Evolutionary conservation across 1,140 invertebrate genomes (phyloP).

Genomic region (Sitobion miscanthi): DNA sequence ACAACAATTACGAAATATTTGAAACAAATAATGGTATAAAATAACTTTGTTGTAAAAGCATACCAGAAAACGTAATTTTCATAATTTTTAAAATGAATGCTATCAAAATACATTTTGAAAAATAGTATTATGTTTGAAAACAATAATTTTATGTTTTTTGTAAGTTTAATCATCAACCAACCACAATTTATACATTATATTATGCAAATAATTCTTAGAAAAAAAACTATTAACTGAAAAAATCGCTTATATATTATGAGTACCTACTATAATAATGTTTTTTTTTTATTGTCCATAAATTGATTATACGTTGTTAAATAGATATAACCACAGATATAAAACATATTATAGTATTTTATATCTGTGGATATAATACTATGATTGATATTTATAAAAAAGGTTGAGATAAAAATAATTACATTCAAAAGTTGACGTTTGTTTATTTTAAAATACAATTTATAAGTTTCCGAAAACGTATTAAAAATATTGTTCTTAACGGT

Average conservation of each 20-base stretch:
- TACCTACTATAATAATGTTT: not conserved
- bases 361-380: not conserved
- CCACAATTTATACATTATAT: not conserved
- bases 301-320: not conserved
- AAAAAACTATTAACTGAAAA: not conserved
- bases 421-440: not conserved
- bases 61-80: not conserved
- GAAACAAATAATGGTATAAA: not conserved
- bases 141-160: not conserved
- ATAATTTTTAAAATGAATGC: too few species aligned
- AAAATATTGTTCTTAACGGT: not conserved
- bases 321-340: not conserved
- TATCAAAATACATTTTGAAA: too few species aligned
- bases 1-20: not conserved
- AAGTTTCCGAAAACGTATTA: not conserved
- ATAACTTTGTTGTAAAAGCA: not conserved
- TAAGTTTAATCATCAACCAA: not conserved
- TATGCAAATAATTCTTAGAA: not conserved
- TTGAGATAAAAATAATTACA: not conserved
- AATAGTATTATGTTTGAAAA: too few species aligned
- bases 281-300: not conserved
- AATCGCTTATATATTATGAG: not conserved
- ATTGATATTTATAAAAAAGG: constrained; percentile 1
- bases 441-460: constrained; percentile 22
- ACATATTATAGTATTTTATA: too few species aligned